A percentile compares a stretch with the other conserved stretches of the same genome.
Evolutionary conservation across 2,113 vertebrate species (phyloP).

Genomic region (Dipodomys spectabilis): DNA sequence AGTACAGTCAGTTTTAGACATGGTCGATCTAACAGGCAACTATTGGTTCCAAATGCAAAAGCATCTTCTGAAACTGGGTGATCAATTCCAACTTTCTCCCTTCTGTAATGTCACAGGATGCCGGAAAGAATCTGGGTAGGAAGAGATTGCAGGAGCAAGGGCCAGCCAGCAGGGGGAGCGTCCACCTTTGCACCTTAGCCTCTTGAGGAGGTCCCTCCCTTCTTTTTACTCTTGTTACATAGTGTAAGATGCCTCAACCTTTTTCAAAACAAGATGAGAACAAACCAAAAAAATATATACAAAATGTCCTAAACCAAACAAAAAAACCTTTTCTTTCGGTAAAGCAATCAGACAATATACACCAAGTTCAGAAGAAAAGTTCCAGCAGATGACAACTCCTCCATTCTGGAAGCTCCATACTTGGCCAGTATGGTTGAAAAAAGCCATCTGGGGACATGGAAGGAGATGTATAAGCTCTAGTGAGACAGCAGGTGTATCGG

Average conservation of each 20-base stretch:
- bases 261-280: slow-evolving; percentile 21
- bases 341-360: neutral
- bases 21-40: neutral
- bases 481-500: neutral
- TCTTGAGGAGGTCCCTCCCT: neutral
- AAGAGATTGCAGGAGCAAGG: slow-evolving; percentile 48
- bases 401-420: neutral
- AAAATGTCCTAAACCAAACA: neutral
- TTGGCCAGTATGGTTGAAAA: neutral
- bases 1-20: neutral
- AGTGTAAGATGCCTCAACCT: neutral
- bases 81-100: neutral
- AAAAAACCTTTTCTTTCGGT: neutral
- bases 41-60: neutral
- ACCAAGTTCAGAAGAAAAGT: neutral
- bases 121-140: no score
- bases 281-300: neutral
- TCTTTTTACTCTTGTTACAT: neutral
- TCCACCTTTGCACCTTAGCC: neutral
- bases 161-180: slow-evolving; percentile 71
- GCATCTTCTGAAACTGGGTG: neutral
- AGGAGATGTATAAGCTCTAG: neutral
- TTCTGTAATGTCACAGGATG: no score
- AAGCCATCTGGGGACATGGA: neutral
- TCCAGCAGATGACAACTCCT: neutral